Conservation (phyloP, 2,797 vertebrate genomes). For the Alcedo atthis region DNA sequence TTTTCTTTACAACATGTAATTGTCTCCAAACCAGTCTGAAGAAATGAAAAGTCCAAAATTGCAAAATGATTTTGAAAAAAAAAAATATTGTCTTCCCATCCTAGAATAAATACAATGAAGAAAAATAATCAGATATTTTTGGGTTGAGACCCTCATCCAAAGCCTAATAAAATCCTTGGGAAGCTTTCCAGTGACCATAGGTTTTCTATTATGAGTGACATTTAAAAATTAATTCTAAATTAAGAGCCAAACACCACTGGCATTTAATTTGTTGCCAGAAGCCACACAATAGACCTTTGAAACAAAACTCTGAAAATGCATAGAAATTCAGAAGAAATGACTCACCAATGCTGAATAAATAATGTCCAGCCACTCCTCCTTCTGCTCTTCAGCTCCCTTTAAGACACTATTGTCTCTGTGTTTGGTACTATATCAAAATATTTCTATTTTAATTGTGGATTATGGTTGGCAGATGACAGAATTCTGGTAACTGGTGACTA, state of each 20-base stretch:
- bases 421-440: slow-evolving; percentile 63
- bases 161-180: slow-evolving; percentile 13
- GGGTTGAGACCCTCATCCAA: slow-evolving; percentile 30
- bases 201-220: slow-evolving; percentile 46
- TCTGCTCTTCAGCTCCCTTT: slow-evolving; percentile 22
- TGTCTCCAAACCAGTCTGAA: not conserved
- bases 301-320: slow-evolving; percentile 73
- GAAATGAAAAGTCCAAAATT: not conserved
- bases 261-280: slow-evolving; percentile 72
- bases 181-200: slow-evolving; percentile 31
- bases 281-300: slow-evolving; percentile 74
- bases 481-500: not conserved
- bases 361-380: slow-evolving; percentile 32
- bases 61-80: slow-evolving; percentile 3
- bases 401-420: slow-evolving; percentile 62
- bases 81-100: not conserved
- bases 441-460: slow-evolving; percentile 54
- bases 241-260: slow-evolving; percentile 66
- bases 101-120: not conserved
- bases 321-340: slow-evolving; percentile 75
- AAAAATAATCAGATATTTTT: slow-evolving; percentile 17
- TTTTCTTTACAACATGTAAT: not conserved
- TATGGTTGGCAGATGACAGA: slow-evolving; percentile 40
- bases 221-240: slow-evolving; percentile 71
- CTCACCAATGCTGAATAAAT: slow-evolving; percentile 67